Evolutionary conservation across 2,888 invertebrate genomes (phyloP).

Genomic region (Byasa hedistus): DNA sequence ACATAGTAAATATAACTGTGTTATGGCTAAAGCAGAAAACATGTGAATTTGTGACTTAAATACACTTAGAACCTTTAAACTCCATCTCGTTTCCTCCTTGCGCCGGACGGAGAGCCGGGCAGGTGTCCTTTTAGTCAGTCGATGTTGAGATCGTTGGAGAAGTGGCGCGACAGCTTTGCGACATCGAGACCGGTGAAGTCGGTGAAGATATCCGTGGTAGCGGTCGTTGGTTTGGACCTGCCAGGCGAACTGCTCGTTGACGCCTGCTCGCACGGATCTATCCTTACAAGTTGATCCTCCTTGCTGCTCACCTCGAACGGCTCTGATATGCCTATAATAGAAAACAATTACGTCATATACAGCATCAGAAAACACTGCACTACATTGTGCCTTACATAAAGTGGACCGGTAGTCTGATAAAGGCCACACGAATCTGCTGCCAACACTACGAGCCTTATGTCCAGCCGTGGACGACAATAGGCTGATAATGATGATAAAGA

Average conservation of each 20-base stretch:
- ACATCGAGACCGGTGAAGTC: slow-evolving; percentile 74
- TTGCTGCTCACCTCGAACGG: slow-evolving; percentile 73
- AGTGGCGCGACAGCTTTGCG: slow-evolving; percentile 70
- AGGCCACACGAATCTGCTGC: too few species aligned
- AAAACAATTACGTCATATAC: background rate
- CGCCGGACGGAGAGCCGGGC: slow-evolving; percentile 65
- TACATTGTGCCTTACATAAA: too few species aligned
- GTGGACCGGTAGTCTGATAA: too few species aligned
- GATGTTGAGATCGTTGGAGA: slow-evolving; percentile 73
- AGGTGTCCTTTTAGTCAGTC: slow-evolving; percentile 76
- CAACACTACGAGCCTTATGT: too few species aligned
- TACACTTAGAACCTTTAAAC: slow-evolving; percentile 22
- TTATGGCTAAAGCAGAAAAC: background rate
- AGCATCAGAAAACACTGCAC: background rate
- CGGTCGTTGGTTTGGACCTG: slow-evolving; percentile 49
- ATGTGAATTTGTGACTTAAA: slow-evolving; percentile 6
- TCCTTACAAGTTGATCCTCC: slow-evolving; percentile 55
- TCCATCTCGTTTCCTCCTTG: slow-evolving; percentile 43
- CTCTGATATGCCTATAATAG: slow-evolving; percentile 67
- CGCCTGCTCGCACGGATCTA: slow-evolving; percentile 52
- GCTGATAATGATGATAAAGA: too few species aligned
- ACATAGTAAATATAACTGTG: background rate
- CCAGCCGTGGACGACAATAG: too few species aligned
- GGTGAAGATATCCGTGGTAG: slow-evolving; percentile 66
- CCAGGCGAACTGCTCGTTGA: slow-evolving; percentile 51